Base-by-base conservation (phyloP, 1,140 invertebrate genomes). In the Trigoniulus corallinus region DNA sequence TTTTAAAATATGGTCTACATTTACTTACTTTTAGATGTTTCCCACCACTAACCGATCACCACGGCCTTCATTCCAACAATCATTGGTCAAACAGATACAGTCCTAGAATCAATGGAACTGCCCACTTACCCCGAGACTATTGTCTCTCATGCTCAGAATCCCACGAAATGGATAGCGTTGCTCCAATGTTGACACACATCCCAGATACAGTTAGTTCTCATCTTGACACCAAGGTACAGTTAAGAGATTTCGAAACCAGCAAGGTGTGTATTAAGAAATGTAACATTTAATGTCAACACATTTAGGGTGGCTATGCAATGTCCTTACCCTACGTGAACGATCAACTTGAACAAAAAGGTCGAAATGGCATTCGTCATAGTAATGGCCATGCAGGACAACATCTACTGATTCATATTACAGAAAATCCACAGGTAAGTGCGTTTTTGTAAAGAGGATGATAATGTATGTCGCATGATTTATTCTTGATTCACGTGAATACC, bases 181-280 rank as follows among this genome's bases (percentile, higher is more conserved):
- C 58, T 2, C 56, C 57, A 58, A 65, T 54, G 63, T 59, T 61
- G 18, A 51, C 56, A 2, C 53, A 55, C 27, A 59, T 64, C 37
- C 61, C 63, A 37, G 56, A 63, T 2, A 53, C 58, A 1, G 55
- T 54, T 24, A 55, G 57, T 21, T 47, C 54, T 2, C 63, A 69
- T 57, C 53, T 72, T 3, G 69, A 71, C 57, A 69, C 68, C 4
- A 71, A 71, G 60, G 69, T 70, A 58, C 50, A 34, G n/a, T n/a
- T n/a, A n/a, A n/a, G n/a, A n/a, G n/a, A n/a, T n/a, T 34, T 15
- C 15, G 7, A 7, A 34, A 7, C 7, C 29, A 7, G 29, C 15
- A 34, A 7, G 7, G 29, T 15, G 7, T 34, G 29, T 34, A 34
- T 7, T 7, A 34, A 34, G 7, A 7, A 15, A 34, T 7, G 7